These are phyloP conservation scores for Oceanites oceanicus DNA, from an alignment of 2,113 vertebrate genomes.

Conservation along the genomic window DNA sequence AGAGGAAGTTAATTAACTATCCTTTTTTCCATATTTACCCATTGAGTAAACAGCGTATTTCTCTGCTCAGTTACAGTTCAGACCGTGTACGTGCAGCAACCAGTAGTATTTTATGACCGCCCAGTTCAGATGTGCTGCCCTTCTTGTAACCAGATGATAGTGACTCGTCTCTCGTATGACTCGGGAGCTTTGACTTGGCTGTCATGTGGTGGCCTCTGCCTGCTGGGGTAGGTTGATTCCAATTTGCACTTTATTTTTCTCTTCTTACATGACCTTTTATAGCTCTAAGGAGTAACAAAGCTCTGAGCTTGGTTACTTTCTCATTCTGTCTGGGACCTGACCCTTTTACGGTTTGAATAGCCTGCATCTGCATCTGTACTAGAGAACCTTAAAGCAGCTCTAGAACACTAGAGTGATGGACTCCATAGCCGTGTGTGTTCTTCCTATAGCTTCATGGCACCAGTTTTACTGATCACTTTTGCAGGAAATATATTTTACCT, in stretches of 20 bases:
- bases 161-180: constrained; percentile 73
- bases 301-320: background rate
- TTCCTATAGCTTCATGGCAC: background rate
- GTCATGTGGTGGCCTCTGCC: constrained; percentile 82
- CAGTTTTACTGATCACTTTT: background rate
- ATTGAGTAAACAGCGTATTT: background rate
- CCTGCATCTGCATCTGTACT: background rate
- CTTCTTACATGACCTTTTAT: background rate
- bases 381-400: background rate
- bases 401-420: background rate
- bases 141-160: constrained; percentile 76
- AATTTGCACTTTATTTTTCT: background rate
- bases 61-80: constrained; percentile 73
- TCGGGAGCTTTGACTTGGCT: constrained; percentile 85
- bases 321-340: background rate
- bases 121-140: constrained; percentile 83
- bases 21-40: background rate
- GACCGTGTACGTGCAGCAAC: constrained; percentile 79
- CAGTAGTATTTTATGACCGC: constrained; percentile 67
- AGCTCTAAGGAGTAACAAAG: background rate
- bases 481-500: background rate
- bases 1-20: background rate
- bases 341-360: background rate
- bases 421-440: background rate
- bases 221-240: constrained; percentile 78